Evolutionary conservation across 2,888 invertebrate species (phyloP), one percentile per base, ranked within the genome.

Genomic region (Andrena praecox): DNA sequence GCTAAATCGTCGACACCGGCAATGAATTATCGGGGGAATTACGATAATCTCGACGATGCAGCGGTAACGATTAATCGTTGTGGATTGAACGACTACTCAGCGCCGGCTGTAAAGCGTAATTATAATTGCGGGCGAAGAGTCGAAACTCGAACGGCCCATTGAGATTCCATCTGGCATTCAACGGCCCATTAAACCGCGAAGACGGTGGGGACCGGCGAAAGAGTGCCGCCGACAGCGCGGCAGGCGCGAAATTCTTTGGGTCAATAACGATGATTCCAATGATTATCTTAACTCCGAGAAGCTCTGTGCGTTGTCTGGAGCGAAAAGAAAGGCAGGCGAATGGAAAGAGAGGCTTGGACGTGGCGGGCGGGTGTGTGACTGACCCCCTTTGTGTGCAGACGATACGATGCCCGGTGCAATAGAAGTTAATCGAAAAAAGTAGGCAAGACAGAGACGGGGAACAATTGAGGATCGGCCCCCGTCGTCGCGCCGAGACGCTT

Each of bases 361-460:
- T 66, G 74, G 56, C 70, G 64, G 66, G 62, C 81, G 81, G 50
- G 70, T 81, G 59, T 62, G 66, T 82, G 82, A 81, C 75, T 82
- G 82, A 81, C 75, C 82, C 75, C 70, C 66, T 82, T 81, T 75
- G 60, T 75, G 81, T 66, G 74, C 48, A 52, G 70, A 70, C 76
- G 70, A 70, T 75, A 82, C 82, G 75, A 62, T 59, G 69, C 33
- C 67, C 82, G 59, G 35, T 75, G 66, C 74, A 81, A 82, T 82
- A 75, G 68, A 35, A 81, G 75, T 82, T 82, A 82, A 81, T 81
- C 75, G 70, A 71, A 82, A 82, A 82, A 82, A 81, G 70, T 81
- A 75, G 82, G 70, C 48, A 75, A 75, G 82, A 81, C 54, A 71
- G 66, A 62, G 82, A 81, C 35, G 62, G n/a, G 66, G 33, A 50